Base-by-base conservation (phyloP, 2,797 vertebrate species). In the Halcyon leucocephala region DNA sequence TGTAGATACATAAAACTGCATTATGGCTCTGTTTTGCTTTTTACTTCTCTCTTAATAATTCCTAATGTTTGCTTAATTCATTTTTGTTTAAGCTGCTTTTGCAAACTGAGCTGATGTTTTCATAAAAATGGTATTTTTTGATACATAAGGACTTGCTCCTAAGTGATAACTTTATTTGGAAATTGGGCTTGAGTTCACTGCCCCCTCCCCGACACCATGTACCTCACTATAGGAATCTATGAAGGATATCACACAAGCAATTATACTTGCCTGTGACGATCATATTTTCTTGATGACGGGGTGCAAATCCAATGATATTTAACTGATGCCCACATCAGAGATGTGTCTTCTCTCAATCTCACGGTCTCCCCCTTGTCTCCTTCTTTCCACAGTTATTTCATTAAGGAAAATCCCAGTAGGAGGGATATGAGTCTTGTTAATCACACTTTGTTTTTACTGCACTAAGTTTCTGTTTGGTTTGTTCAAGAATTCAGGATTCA, bases 151-250 rank as follows among this genome's bases (percentile, higher is more conserved):
- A 25, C 19, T 70, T 77, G 9, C 44, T 82, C 65, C n/a, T 25
- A 80, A 81, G 55, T 42, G 14, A 39, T 44, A 21, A 54, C 60
- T 92, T 72, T 48, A 20, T 29, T 15, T 39, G 16, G 35, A 69
- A 65, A 79, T 57, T 18, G 28, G 13, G 5, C 71, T 80, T 82
- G n/a, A 80, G 14, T 19, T 89, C 55, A 25, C 18, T 74, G 37
- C 24, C 7, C 3, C 18, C 29, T 22, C 4, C 8, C 6, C 3
- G 16, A 4, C 2, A 3, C n/a, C 26, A 25, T 1, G 2, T 55
- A 10, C 20, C 31, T 72, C 13, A 13, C 11, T 15, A 21, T 13
- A 9, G 13, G 12, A 49, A 33, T 65, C 12, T 72, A 21, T 51
- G 44, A 73, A 61, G 31, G 70, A 25, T 28, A 67, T 35, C 26